Evolutionary conservation across 2,113 vertebrate species (phyloP), one percentile per base, ranked within the genome.

Genomic region (Piaya cayana): DNA sequence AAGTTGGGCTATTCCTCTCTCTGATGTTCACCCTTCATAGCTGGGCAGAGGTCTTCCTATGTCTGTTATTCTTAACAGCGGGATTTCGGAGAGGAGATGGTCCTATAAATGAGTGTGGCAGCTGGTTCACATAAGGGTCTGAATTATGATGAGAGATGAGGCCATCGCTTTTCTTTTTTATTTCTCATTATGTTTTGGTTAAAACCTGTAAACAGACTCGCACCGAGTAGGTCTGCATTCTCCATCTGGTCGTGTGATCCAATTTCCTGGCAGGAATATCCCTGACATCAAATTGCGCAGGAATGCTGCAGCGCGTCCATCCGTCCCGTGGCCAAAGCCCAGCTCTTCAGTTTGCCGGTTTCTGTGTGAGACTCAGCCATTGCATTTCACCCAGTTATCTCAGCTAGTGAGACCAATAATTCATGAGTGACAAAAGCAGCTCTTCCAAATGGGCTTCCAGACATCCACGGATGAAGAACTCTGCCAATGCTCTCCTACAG

Each of bases 231-330:
- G 82, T 93, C 85, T 88, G 76, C 34, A 2, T 16, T 88, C 79
- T 81, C 93, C 93, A 91, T 90, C 90, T 93, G 94, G 79, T 50
- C 72, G 60, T 32, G 56, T 68, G 85, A 30, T 60, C 77, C 79
- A n/a, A 11, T 68, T 94, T 95, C 95, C 90, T 93, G 92, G 92
- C 85, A 88, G 94, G 88, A 94, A 71, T 59, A 86, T 34, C 65
- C 72, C 72, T 60, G 78, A 84, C 88, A 72, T 64, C 0, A 2
- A 69, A 42, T 5, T 49, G 64, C 3, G 0, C 42, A 69, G 88
- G 91, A 93, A 95, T 72, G 84, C 64, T 79, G 79, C 82, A n/a
- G 79, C 36, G 6, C 3, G 20, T 60, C 86, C 47, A 3, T 14
- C 71, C 1, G 0, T 36, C 83, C 80, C 47, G 4, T 1, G 0